Evolutionary conservation across 2,888 invertebrate genomes (phyloP), one percentile per base, ranked within the genome.

Genomic region (Aspidiotus destructor): DNA sequence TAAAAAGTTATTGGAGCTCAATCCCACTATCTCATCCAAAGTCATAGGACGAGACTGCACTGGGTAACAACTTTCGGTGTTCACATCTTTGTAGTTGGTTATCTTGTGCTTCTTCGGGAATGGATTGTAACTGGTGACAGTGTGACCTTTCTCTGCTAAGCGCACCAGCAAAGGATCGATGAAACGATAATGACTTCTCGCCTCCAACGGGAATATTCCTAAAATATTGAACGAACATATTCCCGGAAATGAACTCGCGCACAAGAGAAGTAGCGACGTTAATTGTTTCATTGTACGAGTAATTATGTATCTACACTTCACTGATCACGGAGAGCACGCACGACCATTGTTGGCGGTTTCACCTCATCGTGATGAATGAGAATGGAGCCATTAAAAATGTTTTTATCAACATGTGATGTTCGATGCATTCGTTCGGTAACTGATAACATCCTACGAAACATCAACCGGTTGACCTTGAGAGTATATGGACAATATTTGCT

Each of bases 161-260:
- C 57, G 8, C 10, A 41, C 52, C 13, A 70, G 10, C n/a, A 70
- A 57, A 8, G 63, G 63, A 42, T 69, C 64, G 11, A 68, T 62
- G 15, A 71, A 42, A 11, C 44, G 17, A 44, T 70, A 69, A 62
- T 71, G 71, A 9, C 71, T 71, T 48, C 63, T 67, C 40, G 67
- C 62, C 7, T 55, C 58, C 17, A 69, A 62, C 8, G 69, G 69
- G 13, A 70, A 68, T 41, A 71, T 61, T n/a, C 67, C 69, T 41
- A 71, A 63, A 41, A 71, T 70, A 16, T 62, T 55, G 28, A 15
- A 41, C 52, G 62, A 41, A 11, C 17, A 17, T 11, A 15, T n/a
- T n/a, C 13, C 52, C 55, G 55, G 28, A 28, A 28, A 5, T 28
- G 28, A 28, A 28, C 28, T 28, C 28, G 28, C 28, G 28, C 28